These are phyloP conservation scores for Fregata magnificens DNA, from an alignment of 2,113 vertebrate genomes.

Conservation along the genomic window DNA sequence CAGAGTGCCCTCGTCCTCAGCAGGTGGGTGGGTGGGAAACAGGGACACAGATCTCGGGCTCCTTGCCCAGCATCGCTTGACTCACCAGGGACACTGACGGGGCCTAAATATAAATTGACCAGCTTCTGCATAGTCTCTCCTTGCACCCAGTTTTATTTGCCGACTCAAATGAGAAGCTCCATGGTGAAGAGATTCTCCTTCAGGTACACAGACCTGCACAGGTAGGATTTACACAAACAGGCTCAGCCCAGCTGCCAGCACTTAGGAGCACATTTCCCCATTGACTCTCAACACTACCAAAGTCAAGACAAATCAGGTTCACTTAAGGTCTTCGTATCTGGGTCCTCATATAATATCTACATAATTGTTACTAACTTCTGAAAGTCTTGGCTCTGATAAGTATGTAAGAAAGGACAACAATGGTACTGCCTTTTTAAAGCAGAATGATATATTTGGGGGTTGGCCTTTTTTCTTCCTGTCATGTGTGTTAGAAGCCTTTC, in stretches of 20 bases:
- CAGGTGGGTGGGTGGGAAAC: neutral
- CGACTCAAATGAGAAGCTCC: neutral
- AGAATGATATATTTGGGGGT: neutral
- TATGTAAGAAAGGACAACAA: neutral
- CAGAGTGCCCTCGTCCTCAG: neutral
- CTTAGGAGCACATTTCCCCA: neutral
- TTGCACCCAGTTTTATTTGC: neutral
- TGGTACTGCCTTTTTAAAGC: neutral
- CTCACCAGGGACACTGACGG: neutral
- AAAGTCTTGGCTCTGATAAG: neutral
- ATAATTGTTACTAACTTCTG: neutral
- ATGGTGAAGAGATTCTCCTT: neutral
- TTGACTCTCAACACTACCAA: neutral
- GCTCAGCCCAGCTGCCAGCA: neutral
- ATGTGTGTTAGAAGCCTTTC: conserved; percentile 8
- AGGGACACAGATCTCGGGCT: neutral
- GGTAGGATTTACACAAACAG: neutral
- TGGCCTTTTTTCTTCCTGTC: neutral
- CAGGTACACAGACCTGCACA: rapidly evolving
- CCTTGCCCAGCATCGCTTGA: neutral
- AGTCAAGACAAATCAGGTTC: neutral
- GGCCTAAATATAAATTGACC: neutral
- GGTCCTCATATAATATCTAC: neutral
- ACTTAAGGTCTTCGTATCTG: neutral
- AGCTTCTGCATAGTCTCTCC: neutral